phyloP scores from a whole-genome alignment of 2,797 vertebrate species.

The Micromesistius poutassou region DNA sequence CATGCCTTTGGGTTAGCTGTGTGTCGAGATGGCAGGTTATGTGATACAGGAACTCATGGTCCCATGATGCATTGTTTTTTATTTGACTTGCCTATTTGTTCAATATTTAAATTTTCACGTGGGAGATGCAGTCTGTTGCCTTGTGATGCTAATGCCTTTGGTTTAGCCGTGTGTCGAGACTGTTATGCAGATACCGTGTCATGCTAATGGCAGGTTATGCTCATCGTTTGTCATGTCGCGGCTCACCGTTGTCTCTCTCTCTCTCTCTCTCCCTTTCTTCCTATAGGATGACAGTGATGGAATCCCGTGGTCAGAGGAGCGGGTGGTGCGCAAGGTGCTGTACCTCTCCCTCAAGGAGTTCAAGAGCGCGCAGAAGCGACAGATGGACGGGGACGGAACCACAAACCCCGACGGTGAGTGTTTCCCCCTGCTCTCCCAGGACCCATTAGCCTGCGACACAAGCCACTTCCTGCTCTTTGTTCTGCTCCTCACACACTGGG shows the following conservation, averaged over 20 bases:
- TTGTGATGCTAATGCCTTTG: no score
- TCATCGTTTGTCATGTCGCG: slow-evolving; percentile 13
- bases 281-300: slow-evolving; percentile 97
- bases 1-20: no score
- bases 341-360: slow-evolving; percentile 99
- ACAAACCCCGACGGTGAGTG: slow-evolving; percentile 86
- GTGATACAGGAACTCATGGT: no score
- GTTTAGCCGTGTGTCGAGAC: slow-evolving; percentile 45
- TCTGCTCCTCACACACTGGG: background rate
- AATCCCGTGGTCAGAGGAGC: slow-evolving; percentile 99
- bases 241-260: slow-evolving; percentile 7
- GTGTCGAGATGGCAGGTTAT: background rate
- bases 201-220: slow-evolving; percentile 37
- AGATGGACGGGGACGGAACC: slow-evolving; percentile 84
- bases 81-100: no score
- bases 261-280: slow-evolving; percentile 26
- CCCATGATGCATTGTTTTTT: no score
- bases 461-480: background rate
- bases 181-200: slow-evolving; percentile 58
- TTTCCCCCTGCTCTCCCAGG: no score
- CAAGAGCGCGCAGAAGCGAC: slow-evolving; percentile 95
- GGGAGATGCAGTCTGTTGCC: slow-evolving; percentile 21
- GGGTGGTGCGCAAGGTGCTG: slow-evolving; percentile 96
- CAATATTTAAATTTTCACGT: no score
- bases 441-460: background rate